Evolutionary conservation across 2,888 invertebrate species (phyloP).

Genomic region (Sesamia inferens): DNA sequence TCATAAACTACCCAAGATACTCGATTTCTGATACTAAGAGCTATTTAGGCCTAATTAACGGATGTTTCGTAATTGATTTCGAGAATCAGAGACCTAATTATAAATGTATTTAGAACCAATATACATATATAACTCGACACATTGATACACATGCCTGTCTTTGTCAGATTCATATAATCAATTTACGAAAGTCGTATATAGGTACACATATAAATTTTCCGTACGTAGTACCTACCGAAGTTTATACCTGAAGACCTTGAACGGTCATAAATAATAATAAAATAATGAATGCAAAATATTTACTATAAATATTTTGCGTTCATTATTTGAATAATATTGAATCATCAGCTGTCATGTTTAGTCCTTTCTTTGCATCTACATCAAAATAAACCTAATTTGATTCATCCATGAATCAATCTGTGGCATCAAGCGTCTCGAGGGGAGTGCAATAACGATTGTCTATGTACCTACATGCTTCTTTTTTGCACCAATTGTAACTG

Average conservation of each 20-base stretch:
- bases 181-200: background rate
- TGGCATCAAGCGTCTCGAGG: constrained; percentile 50
- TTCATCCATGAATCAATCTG: constrained; percentile 53
- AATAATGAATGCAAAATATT: background rate
- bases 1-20: constrained; percentile 10
- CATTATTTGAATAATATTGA: too few relatives aligned
- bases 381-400: constrained; percentile 40
- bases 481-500: constrained; percentile 78
- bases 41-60: constrained; percentile 25
- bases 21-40: constrained; percentile 14
- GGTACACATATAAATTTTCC: too few relatives aligned
- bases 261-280: background rate
- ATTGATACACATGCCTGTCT: background rate
- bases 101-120: constrained; percentile 19
- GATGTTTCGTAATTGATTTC: constrained; percentile 23
- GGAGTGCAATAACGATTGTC: constrained; percentile 69
- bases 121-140: background rate
- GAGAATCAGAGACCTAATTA: constrained; percentile 17
- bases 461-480: constrained; percentile 66
- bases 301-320: too few relatives aligned
- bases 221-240: background rate
- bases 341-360: constrained; percentile 6
- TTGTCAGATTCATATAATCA: background rate
- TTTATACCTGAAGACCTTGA: background rate
- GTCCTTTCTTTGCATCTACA: background rate